Evolutionary conservation across 2,888 invertebrate species (phyloP).

Genomic region (Idaea dimidiata): DNA sequence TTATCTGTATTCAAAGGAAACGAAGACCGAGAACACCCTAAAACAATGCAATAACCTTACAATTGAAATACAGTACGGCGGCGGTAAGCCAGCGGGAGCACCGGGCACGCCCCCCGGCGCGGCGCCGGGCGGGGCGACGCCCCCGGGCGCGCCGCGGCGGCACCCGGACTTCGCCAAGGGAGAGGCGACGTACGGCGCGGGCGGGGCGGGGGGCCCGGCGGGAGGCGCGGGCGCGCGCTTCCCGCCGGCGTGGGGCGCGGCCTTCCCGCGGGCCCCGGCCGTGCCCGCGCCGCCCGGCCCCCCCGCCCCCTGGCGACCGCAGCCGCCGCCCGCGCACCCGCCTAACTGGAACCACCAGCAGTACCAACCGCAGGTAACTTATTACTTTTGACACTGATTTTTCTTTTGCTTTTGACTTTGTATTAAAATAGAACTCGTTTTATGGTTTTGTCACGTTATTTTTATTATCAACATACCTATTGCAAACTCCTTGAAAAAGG

Average conservation of each 20-base stretch:
- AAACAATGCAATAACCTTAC: slow-evolving; percentile 7
- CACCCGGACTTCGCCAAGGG: slow-evolving; percentile 57
- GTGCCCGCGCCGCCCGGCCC: slow-evolving; percentile 51
- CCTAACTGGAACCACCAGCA: slow-evolving; percentile 64
- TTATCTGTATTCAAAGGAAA: slow-evolving; percentile 2
- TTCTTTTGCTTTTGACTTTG: too few relatives aligned
- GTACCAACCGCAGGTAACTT: slow-evolving; percentile 55
- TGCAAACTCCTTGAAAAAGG: too few relatives aligned
- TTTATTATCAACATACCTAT: too few relatives aligned
- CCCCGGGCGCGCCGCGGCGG: slow-evolving; percentile 54
- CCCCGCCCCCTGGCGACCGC: slow-evolving; percentile 51
- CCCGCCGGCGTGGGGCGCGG: slow-evolving; percentile 49
- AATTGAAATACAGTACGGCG: slow-evolving; percentile 55
- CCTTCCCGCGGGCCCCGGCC: slow-evolving; percentile 58
- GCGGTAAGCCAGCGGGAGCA: slow-evolving; percentile 67
- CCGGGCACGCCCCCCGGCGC: slow-evolving; percentile 61
- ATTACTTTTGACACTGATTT: too few relatives aligned
- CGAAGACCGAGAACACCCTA: slow-evolving; percentile 10
- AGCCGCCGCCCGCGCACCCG: slow-evolving; percentile 51
- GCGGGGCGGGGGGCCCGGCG: slow-evolving; percentile 22
- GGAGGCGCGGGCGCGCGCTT: slow-evolving; percentile 38
- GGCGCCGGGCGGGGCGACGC: slow-evolving; percentile 71
- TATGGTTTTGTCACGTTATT: too few relatives aligned
- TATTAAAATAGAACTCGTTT: too few relatives aligned
- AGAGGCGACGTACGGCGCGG: slow-evolving; percentile 35